Evolutionary conservation across 64 coral and sea anemone species (phyloP), one percentile per base, ranked within the genome.

Genomic region (Montipora efflorescens): DNA sequence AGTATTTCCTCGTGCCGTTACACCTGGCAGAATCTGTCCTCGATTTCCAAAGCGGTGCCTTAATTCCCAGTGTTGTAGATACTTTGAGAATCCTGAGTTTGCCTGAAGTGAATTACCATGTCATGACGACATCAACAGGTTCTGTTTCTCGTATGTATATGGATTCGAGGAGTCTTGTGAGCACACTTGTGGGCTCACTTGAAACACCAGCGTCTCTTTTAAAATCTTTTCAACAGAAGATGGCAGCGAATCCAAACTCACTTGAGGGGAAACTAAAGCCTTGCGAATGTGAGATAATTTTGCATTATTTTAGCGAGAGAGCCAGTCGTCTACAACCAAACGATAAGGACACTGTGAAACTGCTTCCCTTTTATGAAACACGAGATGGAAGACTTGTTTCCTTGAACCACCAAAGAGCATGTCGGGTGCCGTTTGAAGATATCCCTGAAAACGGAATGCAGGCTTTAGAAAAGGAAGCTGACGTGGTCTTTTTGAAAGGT

Each of bases 101-200:
- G 20, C 78, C 92, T n/a, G 92, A 94, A n/a, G 46, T 89, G 23
- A 89, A 94, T 45, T 28, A 25, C 25, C 25, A 4, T 11, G 0
- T 1, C 8, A 44, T 88, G 8, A 23, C 89, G 3, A 1, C 21
- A 8, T 22, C 68, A 48, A 18, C 70, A 52, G 13, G 4, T 5
- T 76, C 66, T 49, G 2, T 6, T n/a, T 1, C 0, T 45, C 10
- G 11, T 7, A 10, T 6, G 50, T 1, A 0, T 0, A 4, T 74
- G 4, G 51, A 16, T n/a, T 83, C 87, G 49, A 7, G 74, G 11
- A 5, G 3, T 8, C 88, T 67, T 82, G 47, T 47, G 53, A 19
- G 52, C 23, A n/a, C 22, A 14, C 61, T 94, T 47, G 92, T 89
- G 45, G 92, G 77, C 3, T 82, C 92, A 2, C 44, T 89, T 49